Conservation (phyloP, 2,888 invertebrate genomes). For the Stenoptilia bipunctidactyla region DNA sequence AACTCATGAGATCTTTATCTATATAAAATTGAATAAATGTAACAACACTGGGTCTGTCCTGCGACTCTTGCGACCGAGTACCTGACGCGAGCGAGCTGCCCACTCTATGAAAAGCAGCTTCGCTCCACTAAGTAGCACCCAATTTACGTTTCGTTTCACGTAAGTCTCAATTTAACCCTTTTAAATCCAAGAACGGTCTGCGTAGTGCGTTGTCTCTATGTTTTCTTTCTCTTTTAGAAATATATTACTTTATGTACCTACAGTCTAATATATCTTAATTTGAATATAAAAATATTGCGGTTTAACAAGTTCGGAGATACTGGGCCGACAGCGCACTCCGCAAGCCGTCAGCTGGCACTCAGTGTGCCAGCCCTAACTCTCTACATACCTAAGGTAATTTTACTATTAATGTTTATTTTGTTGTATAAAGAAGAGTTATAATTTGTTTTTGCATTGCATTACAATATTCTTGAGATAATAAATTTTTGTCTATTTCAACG, state of each 20-base stretch:
- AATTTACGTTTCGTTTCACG: slow-evolving; percentile 26
- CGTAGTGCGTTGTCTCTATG: slow-evolving; percentile 20
- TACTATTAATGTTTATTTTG: slow-evolving; percentile 4
- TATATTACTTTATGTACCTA: slow-evolving; percentile 18
- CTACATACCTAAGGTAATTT: slow-evolving; percentile 13
- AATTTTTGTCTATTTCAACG: slow-evolving; percentile 22
- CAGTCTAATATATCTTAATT: slow-evolving; percentile 33
- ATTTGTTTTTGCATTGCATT: slow-evolving; percentile 26
- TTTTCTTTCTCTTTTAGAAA: neutral
- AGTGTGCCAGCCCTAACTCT: neutral
- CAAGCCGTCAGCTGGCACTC: neutral
- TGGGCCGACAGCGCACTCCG: slow-evolving; percentile 1
- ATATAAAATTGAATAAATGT: neutral
- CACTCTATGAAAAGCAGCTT: neutral
- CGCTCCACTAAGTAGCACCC: slow-evolving; percentile 45
- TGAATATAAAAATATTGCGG: slow-evolving; percentile 49
- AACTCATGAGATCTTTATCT: slow-evolving; percentile 49
- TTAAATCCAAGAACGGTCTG: slow-evolving; percentile 26
- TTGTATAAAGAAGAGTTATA: slow-evolving; percentile 13
- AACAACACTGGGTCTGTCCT: slow-evolving; percentile 30
- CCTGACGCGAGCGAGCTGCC: too few species aligned
- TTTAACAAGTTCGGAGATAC: slow-evolving; percentile 5
- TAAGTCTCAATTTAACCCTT: slow-evolving; percentile 41
- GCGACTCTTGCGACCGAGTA: too few species aligned
- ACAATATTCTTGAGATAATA: slow-evolving; percentile 5